Evolutionary conservation across 37 sponge, comb jelly and placozoan species (phyloP), one percentile per base, ranked within the genome.

Genomic region (Ephydatia muelleri): DNA sequence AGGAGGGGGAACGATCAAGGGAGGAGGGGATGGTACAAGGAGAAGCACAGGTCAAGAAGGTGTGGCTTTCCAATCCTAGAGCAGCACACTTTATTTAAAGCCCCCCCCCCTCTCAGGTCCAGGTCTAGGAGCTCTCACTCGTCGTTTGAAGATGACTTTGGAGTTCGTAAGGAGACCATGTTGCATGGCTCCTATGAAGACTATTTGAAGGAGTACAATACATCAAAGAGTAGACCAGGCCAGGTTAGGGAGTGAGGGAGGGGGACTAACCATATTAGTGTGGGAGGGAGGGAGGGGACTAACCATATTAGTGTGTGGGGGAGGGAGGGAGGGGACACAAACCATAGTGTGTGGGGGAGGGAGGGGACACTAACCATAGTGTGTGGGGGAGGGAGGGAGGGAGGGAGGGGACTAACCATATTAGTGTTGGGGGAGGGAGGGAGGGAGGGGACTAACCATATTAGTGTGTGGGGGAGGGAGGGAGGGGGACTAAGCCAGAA

Each of bases 141-240:
- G 5, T 72, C 81, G 19, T 78, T 91, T 82, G 88, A 87, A 33
- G 83, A 93, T 33, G 87, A 84, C 40, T 89, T 75, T 73, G 95
- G 95, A 34, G 89, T 94, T 0, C 80, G 83, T 21, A 91, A 88
- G 74, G 90, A 92, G 38, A 88, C 88, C 19, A 77, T 92, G 1
- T 77, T 94, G 5, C 84, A 94, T 79, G 95, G 92, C 67, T 84
- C 89, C 1, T 91, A 91, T 83, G 92, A 79, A 0, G 95, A 94
- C 80, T 94, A 94, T 84, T 65, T 94, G 23, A 91, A 88, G 67
- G 95, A 94, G 77, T 94, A 94, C 38, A 79, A 75, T 11, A 80
- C 82, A 9, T 26, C 86, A 29, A 40, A 80, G 36, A 72, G 88
- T 37, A 77, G 77, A 22, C 0, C 80, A 8, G 34, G 70, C 72